phyloP scores from a whole-genome alignment of 2,797 vertebrate genomes.

The Salmo trutta region DNA sequence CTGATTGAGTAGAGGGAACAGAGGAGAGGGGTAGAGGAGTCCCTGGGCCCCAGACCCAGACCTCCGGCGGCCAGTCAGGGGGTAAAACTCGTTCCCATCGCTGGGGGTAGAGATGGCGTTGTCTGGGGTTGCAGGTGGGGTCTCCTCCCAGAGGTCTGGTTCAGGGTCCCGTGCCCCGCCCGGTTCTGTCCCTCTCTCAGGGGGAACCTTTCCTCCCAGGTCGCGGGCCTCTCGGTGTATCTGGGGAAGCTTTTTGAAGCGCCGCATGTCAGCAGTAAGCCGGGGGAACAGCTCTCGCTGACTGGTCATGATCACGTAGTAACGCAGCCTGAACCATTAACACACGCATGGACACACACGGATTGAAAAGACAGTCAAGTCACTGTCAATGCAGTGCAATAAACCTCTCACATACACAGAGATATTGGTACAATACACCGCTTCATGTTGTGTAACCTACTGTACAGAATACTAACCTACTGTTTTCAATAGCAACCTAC shows the following conservation, averaged over 20 bases:
- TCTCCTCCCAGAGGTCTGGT: conserved; percentile 74
- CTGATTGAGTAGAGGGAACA: conserved; percentile 80
- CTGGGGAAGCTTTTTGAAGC: conserved; percentile 91
- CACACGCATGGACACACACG: conserved; percentile 13
- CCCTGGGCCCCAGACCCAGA: conserved; percentile 54
- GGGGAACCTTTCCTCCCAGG: conserved; percentile 57
- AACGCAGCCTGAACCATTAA: conserved; percentile 79
- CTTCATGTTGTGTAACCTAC: not conserved
- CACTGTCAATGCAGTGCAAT: no score
- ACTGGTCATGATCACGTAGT: conserved; percentile 97
- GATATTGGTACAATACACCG: not conserved
- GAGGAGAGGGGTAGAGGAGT: conserved; percentile 78
- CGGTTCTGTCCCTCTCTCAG: conserved; percentile 67
- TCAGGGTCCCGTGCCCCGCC: conserved; percentile 50
- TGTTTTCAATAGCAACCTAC: not conserved
- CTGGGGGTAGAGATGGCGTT: conserved; percentile 40
- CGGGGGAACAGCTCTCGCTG: conserved; percentile 95
- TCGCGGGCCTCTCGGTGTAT: conserved; percentile 83
- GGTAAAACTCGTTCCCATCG: conserved; percentile 76
- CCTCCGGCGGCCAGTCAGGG: conserved; percentile 14
- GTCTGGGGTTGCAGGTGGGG: not conserved
- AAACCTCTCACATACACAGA: not conserved
- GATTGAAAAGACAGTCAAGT: not conserved
- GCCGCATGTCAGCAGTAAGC: conserved; percentile 91
- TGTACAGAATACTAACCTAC: not conserved